Base-by-base conservation (phyloP, 2,113 vertebrate genomes). In the Camelus dromedarius region DNA sequence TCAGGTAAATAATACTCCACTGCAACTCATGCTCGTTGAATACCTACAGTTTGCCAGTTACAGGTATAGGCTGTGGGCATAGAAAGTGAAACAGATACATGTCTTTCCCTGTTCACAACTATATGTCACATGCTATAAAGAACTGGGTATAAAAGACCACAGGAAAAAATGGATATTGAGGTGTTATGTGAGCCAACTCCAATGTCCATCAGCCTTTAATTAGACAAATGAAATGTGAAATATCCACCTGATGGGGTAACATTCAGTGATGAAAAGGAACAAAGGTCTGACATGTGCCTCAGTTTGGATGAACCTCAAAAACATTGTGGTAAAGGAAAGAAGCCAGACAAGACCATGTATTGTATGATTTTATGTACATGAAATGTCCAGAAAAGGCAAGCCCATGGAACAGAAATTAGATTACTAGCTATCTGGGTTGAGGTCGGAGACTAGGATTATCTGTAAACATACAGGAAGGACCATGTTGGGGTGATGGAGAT, bases 41-140 rank as follows among this genome's bases (percentile, higher is more conserved):
- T 1, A 9, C 8, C n/a, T 42, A 46, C 18, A 5, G 3, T 48
- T 58, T 87, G 18, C 26, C 1, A 64, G n/a, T 73, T 35, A 35
- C 8, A 54, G 12, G 28, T 24, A 11, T 6, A 79, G 22, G 35
- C 32, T 28, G 0, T 22, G 4, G 5, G 4, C 26, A 6, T 6
- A 77, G 86, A 89, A 20, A 52, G 14, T 52, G 30, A 64, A 72
- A 67, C 24, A 20, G 18, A 64, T 19, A 18, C 5, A n/a, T 2
- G 20, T 38, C 32, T 26, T 42, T 60, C 32, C 22, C 28, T 72
- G 26, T 14, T 85, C 48, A 52, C 6, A 15, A 18, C 8, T 42
- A 62, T 72, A 69, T 46, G 7, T 15, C 30, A 38, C 18, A 1
- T 16, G 18, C 38, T 83, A n/a, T 22, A 75, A 92, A 84, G 46